Evolutionary conservation across 2,113 vertebrate genomes (phyloP).

Genomic region (Planiliza haematocheilus): DNA sequence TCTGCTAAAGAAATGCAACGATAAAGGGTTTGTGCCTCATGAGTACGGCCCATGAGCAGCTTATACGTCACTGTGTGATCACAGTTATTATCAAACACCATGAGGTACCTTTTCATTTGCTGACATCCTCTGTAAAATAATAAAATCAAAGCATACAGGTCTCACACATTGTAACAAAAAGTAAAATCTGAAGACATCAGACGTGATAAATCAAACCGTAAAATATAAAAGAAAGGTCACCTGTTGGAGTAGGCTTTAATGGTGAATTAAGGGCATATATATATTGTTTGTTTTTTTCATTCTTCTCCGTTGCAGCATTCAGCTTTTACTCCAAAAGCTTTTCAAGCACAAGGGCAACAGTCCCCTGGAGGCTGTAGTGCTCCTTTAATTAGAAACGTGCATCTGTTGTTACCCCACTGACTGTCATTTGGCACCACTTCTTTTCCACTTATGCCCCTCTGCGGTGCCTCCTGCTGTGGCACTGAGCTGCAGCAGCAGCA

Average conservation of each 20-base stretch:
- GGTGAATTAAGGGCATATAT: slow-evolving; percentile 67
- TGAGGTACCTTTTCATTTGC: slow-evolving; percentile 37
- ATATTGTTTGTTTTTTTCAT: neutral
- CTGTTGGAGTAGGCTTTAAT: slow-evolving; percentile 63
- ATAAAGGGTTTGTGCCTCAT: slow-evolving; percentile 7
- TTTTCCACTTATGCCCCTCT: slow-evolving; percentile 9
- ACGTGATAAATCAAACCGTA: slow-evolving; percentile 36
- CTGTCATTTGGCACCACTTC: slow-evolving; percentile 58
- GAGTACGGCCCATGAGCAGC: neutral
- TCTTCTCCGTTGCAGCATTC: slow-evolving; percentile 37
- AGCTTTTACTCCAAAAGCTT: slow-evolving; percentile 29
- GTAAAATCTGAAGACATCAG: slow-evolving; percentile 17
- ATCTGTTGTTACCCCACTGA: slow-evolving; percentile 12
- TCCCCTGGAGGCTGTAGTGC: slow-evolving; percentile 23
- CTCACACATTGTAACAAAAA: slow-evolving; percentile 18
- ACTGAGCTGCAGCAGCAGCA: slow-evolving; percentile 14
- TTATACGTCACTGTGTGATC: neutral
- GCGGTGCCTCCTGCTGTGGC: slow-evolving; percentile 11
- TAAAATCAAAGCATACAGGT: slow-evolving; percentile 3
- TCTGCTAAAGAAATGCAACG: neutral
- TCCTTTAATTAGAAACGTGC: slow-evolving; percentile 42
- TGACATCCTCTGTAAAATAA: slow-evolving; percentile 29
- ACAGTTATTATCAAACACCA: slow-evolving; percentile 21
- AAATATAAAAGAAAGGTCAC: slow-evolving; percentile 35
- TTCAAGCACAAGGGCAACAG: slow-evolving; percentile 18